phyloP scores from a whole-genome alignment of 1,140 invertebrate species.

The Drosophila athabasca region DNA sequence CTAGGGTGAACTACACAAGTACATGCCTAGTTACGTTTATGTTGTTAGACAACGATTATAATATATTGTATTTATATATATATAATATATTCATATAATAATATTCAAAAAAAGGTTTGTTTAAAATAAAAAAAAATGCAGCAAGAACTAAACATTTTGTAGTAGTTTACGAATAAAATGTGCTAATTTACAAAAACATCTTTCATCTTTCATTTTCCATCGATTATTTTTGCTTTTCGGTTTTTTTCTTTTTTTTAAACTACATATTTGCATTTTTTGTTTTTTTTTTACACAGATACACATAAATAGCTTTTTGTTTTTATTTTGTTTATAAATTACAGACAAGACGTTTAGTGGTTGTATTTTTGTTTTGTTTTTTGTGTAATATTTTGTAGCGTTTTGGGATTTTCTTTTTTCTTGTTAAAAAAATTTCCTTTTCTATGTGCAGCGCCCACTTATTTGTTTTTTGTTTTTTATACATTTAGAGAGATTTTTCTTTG shows the following conservation, averaged over 20 bases:
- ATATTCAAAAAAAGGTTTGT: conserved; percentile 52
- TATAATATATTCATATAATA: conserved; percentile 52
- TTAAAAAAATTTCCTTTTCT: conserved; percentile 67
- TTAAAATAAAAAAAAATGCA: conserved; percentile 35
- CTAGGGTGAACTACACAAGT: conserved; percentile 72
- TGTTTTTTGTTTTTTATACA: conserved; percentile 52
- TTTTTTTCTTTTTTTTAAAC: conserved; percentile 37
- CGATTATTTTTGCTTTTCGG: conserved; percentile 22
- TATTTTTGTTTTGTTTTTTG: conserved; percentile 37
- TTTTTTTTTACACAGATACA: conserved; percentile 64
- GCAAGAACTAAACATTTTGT: conserved; percentile 51
- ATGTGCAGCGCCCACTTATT: conserved; percentile 74
- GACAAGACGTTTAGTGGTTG: conserved; percentile 72
- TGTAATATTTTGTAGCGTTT: conserved; percentile 14
- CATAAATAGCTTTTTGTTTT: conserved; percentile 49
- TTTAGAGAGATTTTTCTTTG: conserved; percentile 60
- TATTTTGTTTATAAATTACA: conserved; percentile 66
- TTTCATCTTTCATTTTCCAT: conserved; percentile 1
- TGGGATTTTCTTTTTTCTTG: conserved; percentile 6
- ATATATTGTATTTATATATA: conserved; percentile 46
- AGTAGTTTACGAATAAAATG: conserved; percentile 60
- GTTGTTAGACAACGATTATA: conserved; percentile 81
- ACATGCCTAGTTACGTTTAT: conserved; percentile 77
- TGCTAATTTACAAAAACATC: conserved; percentile 73
- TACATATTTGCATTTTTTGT: conserved; percentile 58